phyloP scores from a whole-genome alignment of 2,113 vertebrate genomes.

The Bos javanicus region DNA sequence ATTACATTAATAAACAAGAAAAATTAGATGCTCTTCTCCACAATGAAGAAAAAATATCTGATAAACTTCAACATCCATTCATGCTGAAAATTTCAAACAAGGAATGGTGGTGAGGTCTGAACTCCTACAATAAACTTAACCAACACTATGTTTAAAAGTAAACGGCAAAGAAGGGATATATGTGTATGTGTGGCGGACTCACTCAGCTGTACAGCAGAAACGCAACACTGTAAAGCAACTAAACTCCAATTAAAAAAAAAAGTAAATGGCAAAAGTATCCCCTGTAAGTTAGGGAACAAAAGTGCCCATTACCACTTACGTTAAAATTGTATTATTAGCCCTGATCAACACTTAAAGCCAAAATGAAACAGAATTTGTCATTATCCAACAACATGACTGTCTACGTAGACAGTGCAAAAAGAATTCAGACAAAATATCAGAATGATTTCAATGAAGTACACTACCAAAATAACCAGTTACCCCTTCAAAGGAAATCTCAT shows the following conservation, averaged over 20 bases:
- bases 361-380: constrained; percentile 1
- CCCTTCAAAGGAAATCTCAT: neutral
- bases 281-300: constrained; percentile 3
- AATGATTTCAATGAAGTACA: constrained; percentile 2
- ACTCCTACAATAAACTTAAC: neutral
- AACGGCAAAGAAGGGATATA: neutral
- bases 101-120: neutral
- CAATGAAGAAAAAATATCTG: neutral
- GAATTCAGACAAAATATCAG: neutral
- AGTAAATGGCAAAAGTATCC: neutral
- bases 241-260: neutral
- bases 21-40: constrained; percentile 9
- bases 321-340: neutral
- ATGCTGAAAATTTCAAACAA: constrained; percentile 24
- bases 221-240: neutral
- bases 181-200: neutral
- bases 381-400: neutral
- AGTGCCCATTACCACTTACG: neutral
- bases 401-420: neutral
- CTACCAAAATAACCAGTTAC: constrained; percentile 5
- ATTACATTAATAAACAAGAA: neutral
- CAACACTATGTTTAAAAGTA: neutral
- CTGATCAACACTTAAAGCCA: neutral
- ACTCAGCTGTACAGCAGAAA: neutral
- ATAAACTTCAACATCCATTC: constrained; percentile 10